Evolutionary conservation across 2,888 invertebrate species (phyloP).

Genomic region (Rhagium mordax): DNA sequence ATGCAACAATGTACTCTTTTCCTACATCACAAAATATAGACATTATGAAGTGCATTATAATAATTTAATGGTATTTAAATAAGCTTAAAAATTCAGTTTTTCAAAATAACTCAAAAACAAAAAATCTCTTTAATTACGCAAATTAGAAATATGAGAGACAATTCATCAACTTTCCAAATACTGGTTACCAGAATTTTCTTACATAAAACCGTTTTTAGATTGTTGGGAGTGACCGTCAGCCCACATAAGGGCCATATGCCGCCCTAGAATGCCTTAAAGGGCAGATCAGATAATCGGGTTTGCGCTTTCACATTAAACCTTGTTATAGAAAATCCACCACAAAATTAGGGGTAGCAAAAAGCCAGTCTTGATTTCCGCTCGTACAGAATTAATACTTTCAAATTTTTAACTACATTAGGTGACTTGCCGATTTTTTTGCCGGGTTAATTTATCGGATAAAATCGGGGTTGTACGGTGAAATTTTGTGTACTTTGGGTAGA

Average conservation of each 20-base stretch:
- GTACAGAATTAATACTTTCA: constrained; percentile 58
- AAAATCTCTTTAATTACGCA: no score
- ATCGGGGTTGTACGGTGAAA: not conserved
- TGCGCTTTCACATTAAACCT: constrained; percentile 63
- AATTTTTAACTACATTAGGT: constrained; percentile 53
- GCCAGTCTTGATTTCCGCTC: constrained; percentile 52
- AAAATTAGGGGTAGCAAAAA: constrained; percentile 62
- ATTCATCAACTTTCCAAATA: not conserved
- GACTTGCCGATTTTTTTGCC: constrained; percentile 47
- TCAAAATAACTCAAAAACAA: no score
- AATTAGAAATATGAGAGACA: not conserved
- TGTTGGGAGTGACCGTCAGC: constrained; percentile 26
- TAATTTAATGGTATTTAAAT: no score
- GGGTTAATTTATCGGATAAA: not conserved
- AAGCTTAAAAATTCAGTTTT: no score
- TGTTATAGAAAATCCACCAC: constrained; percentile 62
- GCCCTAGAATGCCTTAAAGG: constrained; percentile 26
- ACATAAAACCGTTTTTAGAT: not conserved
- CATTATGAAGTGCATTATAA: no score
- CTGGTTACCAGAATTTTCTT: not conserved
- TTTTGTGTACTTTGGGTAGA: not conserved
- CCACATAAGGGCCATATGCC: constrained; percentile 34
- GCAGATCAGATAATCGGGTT: constrained; percentile 49
- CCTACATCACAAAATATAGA: no score
- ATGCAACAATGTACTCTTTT: no score